Percentiles rank a stretch among this genome's conserved stretches.
These are phyloP conservation scores for Acanthosepion esculentum DNA, from an alignment of 2,888 invertebrate species.

Conservation along the genomic window DNA sequence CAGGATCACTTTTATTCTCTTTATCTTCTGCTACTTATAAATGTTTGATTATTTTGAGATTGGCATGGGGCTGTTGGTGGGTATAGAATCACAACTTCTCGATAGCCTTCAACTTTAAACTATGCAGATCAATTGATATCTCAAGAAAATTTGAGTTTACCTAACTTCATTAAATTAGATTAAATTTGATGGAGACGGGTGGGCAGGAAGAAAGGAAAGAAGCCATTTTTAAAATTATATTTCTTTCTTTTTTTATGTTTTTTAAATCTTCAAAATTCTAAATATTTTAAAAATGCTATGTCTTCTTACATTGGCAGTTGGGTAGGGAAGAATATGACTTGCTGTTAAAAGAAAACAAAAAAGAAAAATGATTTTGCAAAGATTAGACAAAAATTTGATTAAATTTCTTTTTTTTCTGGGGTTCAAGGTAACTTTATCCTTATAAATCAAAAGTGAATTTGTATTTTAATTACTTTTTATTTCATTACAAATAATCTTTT, in stretches of 20 bases:
- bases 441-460: neutral
- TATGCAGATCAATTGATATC: neutral
- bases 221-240: neutral
- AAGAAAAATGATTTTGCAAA: neutral
- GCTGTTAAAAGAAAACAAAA: neutral
- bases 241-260: no score
- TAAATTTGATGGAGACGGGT: neutral
- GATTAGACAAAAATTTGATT: neutral
- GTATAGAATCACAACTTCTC: neutral
- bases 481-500: neutral
- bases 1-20: neutral
- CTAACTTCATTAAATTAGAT: neutral
- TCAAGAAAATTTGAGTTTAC: neutral
- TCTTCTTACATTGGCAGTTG: neutral
- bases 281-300: neutral
- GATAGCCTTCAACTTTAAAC: neutral
- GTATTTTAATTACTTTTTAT: neutral
- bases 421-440: neutral
- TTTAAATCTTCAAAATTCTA: neutral
- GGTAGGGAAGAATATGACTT: neutral
- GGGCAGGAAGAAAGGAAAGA: neutral
- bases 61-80: neutral
- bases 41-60: neutral
- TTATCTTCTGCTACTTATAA: neutral
- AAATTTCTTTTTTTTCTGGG: neutral